Conservation (phyloP, 2,888 invertebrate species). For the Eumacrocentrus americanus region DNA sequence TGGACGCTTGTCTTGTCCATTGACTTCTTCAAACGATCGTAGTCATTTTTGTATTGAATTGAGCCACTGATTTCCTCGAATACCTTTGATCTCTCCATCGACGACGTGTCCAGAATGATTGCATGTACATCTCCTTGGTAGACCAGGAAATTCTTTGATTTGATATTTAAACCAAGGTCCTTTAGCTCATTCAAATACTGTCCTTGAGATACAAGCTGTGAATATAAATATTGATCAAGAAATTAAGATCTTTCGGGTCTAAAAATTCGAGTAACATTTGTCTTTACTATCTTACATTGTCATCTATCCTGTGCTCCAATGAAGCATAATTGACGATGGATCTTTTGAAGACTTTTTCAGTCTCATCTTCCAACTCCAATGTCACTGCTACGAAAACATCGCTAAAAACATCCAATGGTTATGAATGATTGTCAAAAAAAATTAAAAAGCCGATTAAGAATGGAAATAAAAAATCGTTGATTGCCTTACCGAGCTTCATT, state of each 20-base stretch:
- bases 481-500: too few species aligned
- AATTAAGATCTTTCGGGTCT: too few species aligned
- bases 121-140: neutral
- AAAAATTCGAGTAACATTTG: too few species aligned
- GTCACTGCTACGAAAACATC: neutral
- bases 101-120: too few species aligned
- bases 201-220: neutral
- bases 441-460: too few species aligned
- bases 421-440: too few species aligned
- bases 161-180: neutral
- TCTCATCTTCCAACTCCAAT: neutral
- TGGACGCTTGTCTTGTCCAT: neutral
- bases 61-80: neutral
- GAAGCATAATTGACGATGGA: neutral
- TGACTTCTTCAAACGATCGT: neutral
- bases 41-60: neutral
- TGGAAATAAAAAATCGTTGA: too few species aligned
- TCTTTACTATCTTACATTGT: too few species aligned
- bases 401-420: too few species aligned
- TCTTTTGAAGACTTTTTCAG: neutral
- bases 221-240: too few species aligned
- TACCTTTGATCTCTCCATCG: too few species aligned
- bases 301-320: too few species aligned
- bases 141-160: neutral
- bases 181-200: neutral